phyloP scores from a whole-genome alignment of 2,113 vertebrate genomes.

The Callospermophilus lateralis region DNA sequence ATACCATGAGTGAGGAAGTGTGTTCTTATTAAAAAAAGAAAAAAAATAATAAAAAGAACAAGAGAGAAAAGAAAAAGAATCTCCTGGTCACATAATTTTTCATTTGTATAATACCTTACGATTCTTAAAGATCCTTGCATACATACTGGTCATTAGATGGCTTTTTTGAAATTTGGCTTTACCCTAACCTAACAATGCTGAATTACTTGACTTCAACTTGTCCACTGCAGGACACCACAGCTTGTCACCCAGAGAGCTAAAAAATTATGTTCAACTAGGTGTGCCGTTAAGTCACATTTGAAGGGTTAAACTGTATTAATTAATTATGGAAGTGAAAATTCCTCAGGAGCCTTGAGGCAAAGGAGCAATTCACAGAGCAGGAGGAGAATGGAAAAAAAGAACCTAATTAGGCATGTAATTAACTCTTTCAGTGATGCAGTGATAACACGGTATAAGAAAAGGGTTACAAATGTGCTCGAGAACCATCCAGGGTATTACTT shows the following conservation, averaged over 20 bases:
- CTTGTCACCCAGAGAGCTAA: not conserved
- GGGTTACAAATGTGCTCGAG: not conserved
- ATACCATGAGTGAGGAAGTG: not conserved
- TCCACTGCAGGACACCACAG: not conserved
- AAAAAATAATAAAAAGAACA: not conserved
- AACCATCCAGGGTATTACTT: not conserved
- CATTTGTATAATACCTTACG: not conserved
- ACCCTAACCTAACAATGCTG: not conserved
- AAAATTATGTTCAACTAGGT: constrained; percentile 29
- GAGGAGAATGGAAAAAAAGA: constrained; percentile 16
- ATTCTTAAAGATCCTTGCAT: not conserved
- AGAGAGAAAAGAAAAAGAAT: not conserved
- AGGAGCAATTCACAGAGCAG: constrained; percentile 69
- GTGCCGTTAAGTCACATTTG: constrained; percentile 39
- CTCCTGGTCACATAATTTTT: not conserved
- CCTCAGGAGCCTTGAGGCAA: constrained; percentile 60
- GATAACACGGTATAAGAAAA: not conserved
- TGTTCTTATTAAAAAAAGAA: not conserved
- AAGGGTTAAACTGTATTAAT: constrained; percentile 78
- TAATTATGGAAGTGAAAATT: constrained; percentile 78
- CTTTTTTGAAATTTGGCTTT: constrained; percentile 16
- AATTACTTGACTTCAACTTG: constrained; percentile 1
- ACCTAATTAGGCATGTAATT: constrained; percentile 65
- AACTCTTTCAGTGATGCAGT: constrained; percentile 67
- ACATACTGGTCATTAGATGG: not conserved